Conservation (phyloP, 1,140 invertebrate species). For the Sycophila sp. region DNA sequence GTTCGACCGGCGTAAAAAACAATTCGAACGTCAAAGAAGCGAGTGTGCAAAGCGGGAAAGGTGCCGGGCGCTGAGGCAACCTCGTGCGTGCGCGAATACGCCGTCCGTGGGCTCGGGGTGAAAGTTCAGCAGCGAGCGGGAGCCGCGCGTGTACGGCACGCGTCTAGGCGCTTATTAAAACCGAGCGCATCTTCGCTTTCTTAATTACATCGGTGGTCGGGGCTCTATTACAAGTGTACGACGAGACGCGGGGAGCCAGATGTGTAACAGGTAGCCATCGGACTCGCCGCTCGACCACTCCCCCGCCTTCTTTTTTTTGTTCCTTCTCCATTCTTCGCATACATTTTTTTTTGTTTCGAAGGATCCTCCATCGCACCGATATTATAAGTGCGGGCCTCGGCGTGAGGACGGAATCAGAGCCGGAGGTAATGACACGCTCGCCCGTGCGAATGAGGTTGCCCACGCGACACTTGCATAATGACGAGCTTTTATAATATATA, state of each 20-base stretch:
- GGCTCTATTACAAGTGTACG: background rate
- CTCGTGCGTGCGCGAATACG: background rate
- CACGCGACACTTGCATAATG: constrained; percentile 15
- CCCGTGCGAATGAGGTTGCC: constrained; percentile 20
- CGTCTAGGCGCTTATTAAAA: background rate
- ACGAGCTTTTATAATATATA: background rate
- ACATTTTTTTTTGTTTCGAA: too few species aligned
- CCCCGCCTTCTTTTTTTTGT: background rate
- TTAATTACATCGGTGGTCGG: background rate
- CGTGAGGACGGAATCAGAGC: too few species aligned
- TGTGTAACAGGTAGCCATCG: background rate
- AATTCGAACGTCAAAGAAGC: too few species aligned
- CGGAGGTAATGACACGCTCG: too few species aligned
- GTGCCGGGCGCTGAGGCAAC: background rate
- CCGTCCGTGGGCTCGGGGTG: too few species aligned
- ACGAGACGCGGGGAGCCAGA: background rate
- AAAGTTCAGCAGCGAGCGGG: background rate
- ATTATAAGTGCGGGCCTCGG: too few species aligned
- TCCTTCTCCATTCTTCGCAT: too few species aligned
- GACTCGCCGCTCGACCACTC: background rate
- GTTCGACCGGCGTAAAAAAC: too few species aligned
- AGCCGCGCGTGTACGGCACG: background rate
- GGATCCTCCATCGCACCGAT: too few species aligned
- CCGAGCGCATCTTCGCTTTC: constrained; percentile 5
- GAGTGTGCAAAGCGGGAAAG: too few species aligned